Evolutionary conservation across 2,113 vertebrate genomes (phyloP), one percentile per base, ranked within the genome.

Genomic region (Dinomys branickii): DNA sequence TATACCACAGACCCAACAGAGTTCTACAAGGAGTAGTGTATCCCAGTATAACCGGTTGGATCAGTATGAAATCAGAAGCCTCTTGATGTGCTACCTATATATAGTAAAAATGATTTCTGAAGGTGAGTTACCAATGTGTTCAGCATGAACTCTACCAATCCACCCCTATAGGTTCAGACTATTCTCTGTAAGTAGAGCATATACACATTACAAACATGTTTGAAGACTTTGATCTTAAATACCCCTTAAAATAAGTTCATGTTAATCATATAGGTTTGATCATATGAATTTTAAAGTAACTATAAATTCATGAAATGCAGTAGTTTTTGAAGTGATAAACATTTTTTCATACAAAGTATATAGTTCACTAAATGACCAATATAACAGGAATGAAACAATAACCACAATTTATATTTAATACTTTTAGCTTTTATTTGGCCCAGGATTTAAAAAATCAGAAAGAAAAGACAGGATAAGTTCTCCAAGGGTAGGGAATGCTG

Each of bases 71-170:
- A 99, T 99, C 97, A 99, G 98, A 93, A 99, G 99, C 0, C 99
- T 99, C 44, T 98, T 99, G 8, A 98, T 99, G 98, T 99, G 99
- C 95, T 99, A 99, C 97, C 98, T 99, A 75, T 99, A 99, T 97
- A 98, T 99, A 0, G 88, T 99, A 92, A 99, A 99, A 98, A 99
- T 99, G 90, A 98, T 99, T 97, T 99, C 99, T 50, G 99, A 99
- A 98, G 99, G 99, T 99, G 94, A 97, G 99, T 98, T 80, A 58
- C 35, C 69, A 94, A 33, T 47, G 63, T 93, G 85, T 65, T 88
- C 77, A 94, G 7, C 41, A 65, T 65, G 14, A 41, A 91, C 24
- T 67, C 7, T 84, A 86, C 59, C 61, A 10, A 16, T 44, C 16
- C 11, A 41, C 63, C 35, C 1, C 86, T 47, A 44, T 9, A 71